Evolutionary conservation across 2,888 invertebrate species (phyloP).

Genomic region (Aphidoletes aphidimyza): DNA sequence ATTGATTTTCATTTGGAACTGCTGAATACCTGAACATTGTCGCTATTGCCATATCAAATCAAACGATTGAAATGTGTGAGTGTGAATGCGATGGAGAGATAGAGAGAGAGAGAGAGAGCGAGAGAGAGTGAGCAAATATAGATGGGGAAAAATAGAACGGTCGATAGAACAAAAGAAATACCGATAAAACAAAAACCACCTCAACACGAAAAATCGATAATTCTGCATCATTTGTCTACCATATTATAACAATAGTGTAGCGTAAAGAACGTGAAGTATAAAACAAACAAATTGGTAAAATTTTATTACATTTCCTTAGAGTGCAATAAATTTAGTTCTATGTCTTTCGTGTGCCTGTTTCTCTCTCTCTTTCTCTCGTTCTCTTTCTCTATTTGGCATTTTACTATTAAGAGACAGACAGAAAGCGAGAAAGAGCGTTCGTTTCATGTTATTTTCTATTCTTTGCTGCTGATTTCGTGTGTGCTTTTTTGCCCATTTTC

Average conservation of each 20-base stretch:
- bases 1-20: not conserved
- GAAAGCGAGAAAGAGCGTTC: too few relatives aligned
- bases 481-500: not conserved
- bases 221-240: slow-evolving; percentile 49
- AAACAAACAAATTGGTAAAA: slow-evolving; percentile 49
- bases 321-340: slow-evolving; percentile 35
- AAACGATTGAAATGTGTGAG: not conserved
- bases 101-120: not conserved
- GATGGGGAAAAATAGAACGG: not conserved
- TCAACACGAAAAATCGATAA: slow-evolving; percentile 33
- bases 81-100: not conserved
- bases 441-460: not conserved
- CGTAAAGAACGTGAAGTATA: not conserved
- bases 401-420: not conserved
- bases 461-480: not conserved
- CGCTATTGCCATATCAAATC: not conserved
- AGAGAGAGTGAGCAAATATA: not conserved
- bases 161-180: not conserved
- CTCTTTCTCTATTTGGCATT: not conserved
- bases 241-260: not conserved
- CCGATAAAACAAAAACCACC: not conserved
- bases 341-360: not conserved
- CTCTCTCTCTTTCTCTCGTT: not conserved
- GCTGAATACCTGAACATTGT: not conserved
- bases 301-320: slow-evolving; percentile 39